Percentiles rank a stretch among this genome's conserved stretches.
Conservation (phyloP, 2,797 vertebrate species). For the Alauda arvensis region DNA sequence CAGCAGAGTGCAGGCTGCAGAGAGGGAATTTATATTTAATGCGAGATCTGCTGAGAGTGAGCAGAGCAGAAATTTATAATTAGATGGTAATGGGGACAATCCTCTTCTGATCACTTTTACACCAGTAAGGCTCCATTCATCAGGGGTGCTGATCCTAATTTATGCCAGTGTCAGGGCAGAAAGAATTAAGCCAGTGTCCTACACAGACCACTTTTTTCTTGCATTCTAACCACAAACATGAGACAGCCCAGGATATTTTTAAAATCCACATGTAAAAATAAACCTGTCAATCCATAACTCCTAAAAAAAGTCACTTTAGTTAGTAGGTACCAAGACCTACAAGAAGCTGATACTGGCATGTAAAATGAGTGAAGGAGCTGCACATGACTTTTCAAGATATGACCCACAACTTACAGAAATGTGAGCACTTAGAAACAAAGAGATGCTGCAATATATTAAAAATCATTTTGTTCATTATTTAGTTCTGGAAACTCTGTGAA, state of each 20-base stretch:
- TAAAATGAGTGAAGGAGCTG: background rate
- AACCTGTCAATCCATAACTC: slow-evolving; percentile 25
- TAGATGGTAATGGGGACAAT: slow-evolving; percentile 54
- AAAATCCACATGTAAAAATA: slow-evolving; percentile 57
- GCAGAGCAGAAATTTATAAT: slow-evolving; percentile 52
- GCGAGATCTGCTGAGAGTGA: slow-evolving; percentile 42
- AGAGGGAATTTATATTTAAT: slow-evolving; percentile 58
- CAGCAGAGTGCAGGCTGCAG: slow-evolving; percentile 29
- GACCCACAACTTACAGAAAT: background rate
- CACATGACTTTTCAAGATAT: background rate
- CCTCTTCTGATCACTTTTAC: slow-evolving; percentile 52
- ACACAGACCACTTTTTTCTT: slow-evolving; percentile 38
- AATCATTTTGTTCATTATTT: background rate
- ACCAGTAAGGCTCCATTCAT: slow-evolving; percentile 49
- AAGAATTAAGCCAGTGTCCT: slow-evolving; percentile 54
- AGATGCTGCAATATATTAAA: background rate
- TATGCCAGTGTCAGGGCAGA: slow-evolving; percentile 28
- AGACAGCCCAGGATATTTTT: slow-evolving; percentile 45
- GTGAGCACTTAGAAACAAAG: background rate
- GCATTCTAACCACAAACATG: slow-evolving; percentile 52
- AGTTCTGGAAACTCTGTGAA: background rate
- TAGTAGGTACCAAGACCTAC: background rate
- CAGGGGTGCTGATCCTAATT: slow-evolving; percentile 36
- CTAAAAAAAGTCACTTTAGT: slow-evolving; percentile 17
- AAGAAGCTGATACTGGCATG: background rate